Evolutionary conservation across 2,113 vertebrate genomes (phyloP).

Genomic region (Excalfactoria chinensis): DNA sequence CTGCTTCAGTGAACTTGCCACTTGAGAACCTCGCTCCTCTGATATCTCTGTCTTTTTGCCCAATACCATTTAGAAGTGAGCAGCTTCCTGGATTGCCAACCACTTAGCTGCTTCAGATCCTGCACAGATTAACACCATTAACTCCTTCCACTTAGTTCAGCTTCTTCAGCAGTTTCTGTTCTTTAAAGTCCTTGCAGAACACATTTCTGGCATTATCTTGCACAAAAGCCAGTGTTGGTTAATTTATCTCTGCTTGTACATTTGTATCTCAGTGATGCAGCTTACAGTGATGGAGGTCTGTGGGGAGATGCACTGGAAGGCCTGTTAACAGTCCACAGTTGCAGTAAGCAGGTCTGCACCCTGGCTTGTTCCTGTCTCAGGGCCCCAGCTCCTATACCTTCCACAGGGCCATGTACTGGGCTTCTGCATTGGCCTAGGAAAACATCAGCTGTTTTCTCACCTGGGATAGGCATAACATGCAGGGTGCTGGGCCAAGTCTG

Average conservation of each 20-base stretch:
- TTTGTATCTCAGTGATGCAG: background rate
- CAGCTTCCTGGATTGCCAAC: slow-evolving; percentile 25
- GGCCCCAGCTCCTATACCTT: background rate
- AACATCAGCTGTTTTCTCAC: background rate
- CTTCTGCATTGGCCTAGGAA: background rate
- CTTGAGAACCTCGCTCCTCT: slow-evolving; percentile 21
- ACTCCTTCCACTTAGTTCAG: slow-evolving; percentile 35
- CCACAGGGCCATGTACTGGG: rapidly evolving
- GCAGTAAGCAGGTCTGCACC: background rate
- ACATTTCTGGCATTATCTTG: background rate
- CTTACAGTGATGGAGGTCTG: background rate
- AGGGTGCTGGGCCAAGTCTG: background rate
- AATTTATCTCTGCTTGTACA: background rate
- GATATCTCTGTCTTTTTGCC: slow-evolving; percentile 17
- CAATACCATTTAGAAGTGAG: slow-evolving; percentile 28
- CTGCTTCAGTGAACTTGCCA: background rate
- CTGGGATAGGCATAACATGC: background rate
- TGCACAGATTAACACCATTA: slow-evolving; percentile 23
- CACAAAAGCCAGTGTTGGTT: background rate
- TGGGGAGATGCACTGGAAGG: background rate
- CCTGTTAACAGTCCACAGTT: background rate
- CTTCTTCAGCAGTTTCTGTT: background rate
- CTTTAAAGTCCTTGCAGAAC: background rate
- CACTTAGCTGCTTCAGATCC: slow-evolving; percentile 17
- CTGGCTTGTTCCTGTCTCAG: background rate